Conservation (phyloP, 2,113 vertebrate species). For the Piliocolobus tephrosceles region DNA sequence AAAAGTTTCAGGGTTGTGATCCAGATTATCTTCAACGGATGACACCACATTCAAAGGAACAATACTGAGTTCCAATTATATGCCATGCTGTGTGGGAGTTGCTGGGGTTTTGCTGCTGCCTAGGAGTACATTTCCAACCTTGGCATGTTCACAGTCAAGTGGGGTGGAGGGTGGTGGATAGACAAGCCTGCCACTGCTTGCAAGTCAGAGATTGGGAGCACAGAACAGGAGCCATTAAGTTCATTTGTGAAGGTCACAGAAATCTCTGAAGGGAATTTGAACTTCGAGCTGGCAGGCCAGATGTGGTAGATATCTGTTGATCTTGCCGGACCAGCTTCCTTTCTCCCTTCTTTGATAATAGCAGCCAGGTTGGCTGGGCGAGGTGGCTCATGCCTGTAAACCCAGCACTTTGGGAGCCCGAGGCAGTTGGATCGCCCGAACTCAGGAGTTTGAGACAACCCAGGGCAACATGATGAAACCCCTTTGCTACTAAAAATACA, state of each 20-base stretch:
- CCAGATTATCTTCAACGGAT: neutral
- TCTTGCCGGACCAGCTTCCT: neutral
- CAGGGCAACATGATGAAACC: no score
- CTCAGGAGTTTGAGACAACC: no score
- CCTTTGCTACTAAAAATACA: no score
- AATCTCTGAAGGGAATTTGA: neutral
- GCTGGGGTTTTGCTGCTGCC: neutral
- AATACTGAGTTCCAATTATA: neutral
- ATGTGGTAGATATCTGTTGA: no score
- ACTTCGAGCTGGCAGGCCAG: neutral
- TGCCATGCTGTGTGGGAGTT: neutral
- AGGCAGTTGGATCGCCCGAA: no score
- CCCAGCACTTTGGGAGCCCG: no score
- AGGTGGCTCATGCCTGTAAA: no score
- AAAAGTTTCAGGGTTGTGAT: neutral
- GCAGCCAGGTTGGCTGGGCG: neutral
- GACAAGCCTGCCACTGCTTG: neutral
- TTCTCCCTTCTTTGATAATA: neutral
- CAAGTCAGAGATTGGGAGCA: neutral
- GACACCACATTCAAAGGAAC: neutral
- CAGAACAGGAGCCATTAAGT: neutral
- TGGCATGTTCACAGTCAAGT: neutral
- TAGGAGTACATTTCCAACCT: neutral
- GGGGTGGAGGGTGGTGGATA: accelerated
- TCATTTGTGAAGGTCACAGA: neutral